Percentiles rank a stretch among this genome's conserved stretches.
Conservation (phyloP, 2,888 invertebrate species). For the Cheilosia variabilis region DNA sequence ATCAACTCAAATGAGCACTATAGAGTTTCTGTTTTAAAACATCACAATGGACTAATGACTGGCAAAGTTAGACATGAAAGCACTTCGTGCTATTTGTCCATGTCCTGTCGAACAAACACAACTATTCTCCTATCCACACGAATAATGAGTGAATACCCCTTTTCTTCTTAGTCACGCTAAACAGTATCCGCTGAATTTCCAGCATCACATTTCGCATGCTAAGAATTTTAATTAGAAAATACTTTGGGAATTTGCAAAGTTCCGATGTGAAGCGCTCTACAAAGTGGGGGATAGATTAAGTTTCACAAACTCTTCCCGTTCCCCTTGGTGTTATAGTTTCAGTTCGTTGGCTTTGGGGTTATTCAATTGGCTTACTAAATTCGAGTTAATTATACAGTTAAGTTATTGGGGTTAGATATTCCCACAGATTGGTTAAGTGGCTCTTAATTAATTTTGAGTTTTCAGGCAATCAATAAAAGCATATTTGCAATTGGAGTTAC, state of each 20-base stretch:
- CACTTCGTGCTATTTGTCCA: conserved; percentile 1
- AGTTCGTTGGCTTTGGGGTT: conserved; percentile 37
- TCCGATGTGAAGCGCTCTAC: conserved; percentile 24
- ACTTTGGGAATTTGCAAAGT: conserved; percentile 46
- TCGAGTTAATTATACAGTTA: conserved; percentile 59
- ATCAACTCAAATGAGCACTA: background rate
- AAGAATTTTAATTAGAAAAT: conserved; percentile 64
- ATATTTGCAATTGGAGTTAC: no score
- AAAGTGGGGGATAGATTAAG: conserved; percentile 11
- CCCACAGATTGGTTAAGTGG: background rate
- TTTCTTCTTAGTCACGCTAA: background rate
- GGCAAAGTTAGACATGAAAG: background rate
- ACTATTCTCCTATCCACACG: background rate
- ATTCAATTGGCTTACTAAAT: conserved; percentile 54
- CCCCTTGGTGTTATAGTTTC: conserved; percentile 19
- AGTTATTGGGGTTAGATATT: conserved; percentile 7
- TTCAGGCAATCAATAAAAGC: background rate
- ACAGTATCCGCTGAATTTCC: conserved; percentile 31
- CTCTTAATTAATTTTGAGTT: background rate
- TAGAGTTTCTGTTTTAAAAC: background rate
- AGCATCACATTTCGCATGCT: conserved; percentile 31
- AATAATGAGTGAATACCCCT: background rate
- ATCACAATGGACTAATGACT: background rate
- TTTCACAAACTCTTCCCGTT: conserved; percentile 18
- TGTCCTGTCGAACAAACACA: conserved; percentile 1